Base-by-base conservation (phyloP, 2,797 vertebrate species). In the Propithecus deckenii region DNA sequence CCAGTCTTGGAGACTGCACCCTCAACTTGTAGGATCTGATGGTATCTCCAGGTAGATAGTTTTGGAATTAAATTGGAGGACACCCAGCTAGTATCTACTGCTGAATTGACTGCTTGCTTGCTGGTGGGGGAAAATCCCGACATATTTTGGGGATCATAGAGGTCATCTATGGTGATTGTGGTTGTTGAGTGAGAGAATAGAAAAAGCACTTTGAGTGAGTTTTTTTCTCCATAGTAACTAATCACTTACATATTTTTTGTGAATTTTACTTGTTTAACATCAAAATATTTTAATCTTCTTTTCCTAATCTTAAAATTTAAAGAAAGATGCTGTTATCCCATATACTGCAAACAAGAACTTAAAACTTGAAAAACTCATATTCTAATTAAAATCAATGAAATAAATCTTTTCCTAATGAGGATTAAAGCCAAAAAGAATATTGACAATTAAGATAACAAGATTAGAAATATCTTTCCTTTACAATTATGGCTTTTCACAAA, bases 321-420 rank as follows among this genome's bases (percentile, higher is more conserved):
- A 48, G 38, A 57, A 69, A 8, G 8, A 88, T 75, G 63, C 4
- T 91, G 17, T 63, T 74, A 75, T 25, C 4, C 28, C 5, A 67
- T 50, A 65, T 38, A 91, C 69, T 48, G 52, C 23, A 86, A 95
- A 88, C 2, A 95, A 94, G 57, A 94, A 59, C 32, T 75, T 91
- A 67, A 91, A 95, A 89, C 11, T 3, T 57, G 10, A 88, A 94
- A 97, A 83, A 46, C 43, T 72, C 17, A 72, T 28, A 86, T 80
- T 91, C 43, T 94, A 86, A 87, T 74, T 81, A 95, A 96, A 97
- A 92, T 61, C 22, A 94, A 81, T 91, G 2, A 95, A 95, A 92
- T 75, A 94, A 89, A 67, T 83, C 1, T 86, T 85, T 85, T 72
- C 35, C 35, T 88, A 80, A 67, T 75, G 25, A 38, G 85, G 0